These are phyloP conservation scores for Scomber scombrus DNA, from an alignment of 2,113 vertebrate species.

Conservation along the genomic window DNA sequence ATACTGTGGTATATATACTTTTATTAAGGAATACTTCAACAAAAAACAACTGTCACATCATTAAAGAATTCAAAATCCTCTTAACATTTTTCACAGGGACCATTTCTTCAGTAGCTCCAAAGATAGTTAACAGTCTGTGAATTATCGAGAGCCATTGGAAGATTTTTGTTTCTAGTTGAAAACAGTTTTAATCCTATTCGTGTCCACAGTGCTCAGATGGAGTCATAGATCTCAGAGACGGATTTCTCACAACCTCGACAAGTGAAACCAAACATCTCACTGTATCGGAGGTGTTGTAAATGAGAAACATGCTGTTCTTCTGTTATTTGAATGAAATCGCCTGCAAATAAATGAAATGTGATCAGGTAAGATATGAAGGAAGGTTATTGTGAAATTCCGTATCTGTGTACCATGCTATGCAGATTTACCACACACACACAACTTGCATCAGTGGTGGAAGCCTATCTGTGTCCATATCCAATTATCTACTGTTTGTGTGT, in stretches of 20 bases:
- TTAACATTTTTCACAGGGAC: too few species aligned
- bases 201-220: too few species aligned
- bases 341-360: background rate
- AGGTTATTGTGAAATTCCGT: constrained; percentile 32
- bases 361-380: background rate
- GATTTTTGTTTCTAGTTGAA: background rate
- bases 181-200: too few species aligned
- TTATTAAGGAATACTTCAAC: too few species aligned
- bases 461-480: constrained; percentile 46
- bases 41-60: too few species aligned
- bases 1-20: too few species aligned
- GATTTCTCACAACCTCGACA: too few species aligned
- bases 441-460: constrained; percentile 29
- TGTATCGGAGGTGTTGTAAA: too few species aligned
- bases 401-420: background rate
- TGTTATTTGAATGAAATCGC: background rate
- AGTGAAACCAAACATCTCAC: too few species aligned
- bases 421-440: constrained; percentile 35
- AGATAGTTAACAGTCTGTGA: background rate
- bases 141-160: background rate
- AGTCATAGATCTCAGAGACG: too few species aligned
- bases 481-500: constrained; percentile 61
- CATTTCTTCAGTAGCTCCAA: background rate
- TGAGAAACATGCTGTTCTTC: background rate
- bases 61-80: too few species aligned